These are phyloP conservation scores for Sebastes hubbsi DNA, from an alignment of 2,797 vertebrate species.

Conservation along the genomic window DNA sequence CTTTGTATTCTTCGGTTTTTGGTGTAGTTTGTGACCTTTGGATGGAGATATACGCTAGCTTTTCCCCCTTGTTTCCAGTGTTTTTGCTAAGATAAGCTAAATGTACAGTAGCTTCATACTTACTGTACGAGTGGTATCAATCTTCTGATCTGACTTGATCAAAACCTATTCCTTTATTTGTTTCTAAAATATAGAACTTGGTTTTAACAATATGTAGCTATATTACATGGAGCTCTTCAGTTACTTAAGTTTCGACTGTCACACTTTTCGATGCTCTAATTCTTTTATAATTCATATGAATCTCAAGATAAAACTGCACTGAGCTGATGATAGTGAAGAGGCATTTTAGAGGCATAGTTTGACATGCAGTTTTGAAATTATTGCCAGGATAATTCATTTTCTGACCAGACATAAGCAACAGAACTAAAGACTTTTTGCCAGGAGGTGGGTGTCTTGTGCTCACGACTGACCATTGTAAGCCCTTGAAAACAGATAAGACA, in stretches of 20 bases:
- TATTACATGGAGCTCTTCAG: background rate
- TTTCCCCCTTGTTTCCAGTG: background rate
- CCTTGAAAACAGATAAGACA: slow-evolving; percentile 12
- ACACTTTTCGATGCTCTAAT: too few species aligned
- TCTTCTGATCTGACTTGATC: too few species aligned
- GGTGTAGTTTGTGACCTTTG: background rate
- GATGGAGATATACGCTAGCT: too few species aligned
- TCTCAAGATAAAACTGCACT: background rate
- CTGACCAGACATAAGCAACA: background rate
- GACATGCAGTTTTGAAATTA: background rate
- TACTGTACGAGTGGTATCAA: background rate
- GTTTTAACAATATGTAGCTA: background rate
- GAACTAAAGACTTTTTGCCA: background rate
- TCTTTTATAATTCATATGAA: background rate
- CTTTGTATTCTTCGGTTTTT: background rate
- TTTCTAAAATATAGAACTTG: background rate
- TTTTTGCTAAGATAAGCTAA: background rate
- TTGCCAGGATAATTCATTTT: background rate
- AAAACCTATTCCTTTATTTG: background rate
- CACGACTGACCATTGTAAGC: background rate
- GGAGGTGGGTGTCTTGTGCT: background rate
- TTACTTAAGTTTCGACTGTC: background rate
- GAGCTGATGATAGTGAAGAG: background rate
- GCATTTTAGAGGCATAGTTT: background rate
- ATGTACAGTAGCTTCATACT: background rate